phyloP scores from a whole-genome alignment of 2,888 invertebrate genomes.

The Luperina testacea region DNA sequence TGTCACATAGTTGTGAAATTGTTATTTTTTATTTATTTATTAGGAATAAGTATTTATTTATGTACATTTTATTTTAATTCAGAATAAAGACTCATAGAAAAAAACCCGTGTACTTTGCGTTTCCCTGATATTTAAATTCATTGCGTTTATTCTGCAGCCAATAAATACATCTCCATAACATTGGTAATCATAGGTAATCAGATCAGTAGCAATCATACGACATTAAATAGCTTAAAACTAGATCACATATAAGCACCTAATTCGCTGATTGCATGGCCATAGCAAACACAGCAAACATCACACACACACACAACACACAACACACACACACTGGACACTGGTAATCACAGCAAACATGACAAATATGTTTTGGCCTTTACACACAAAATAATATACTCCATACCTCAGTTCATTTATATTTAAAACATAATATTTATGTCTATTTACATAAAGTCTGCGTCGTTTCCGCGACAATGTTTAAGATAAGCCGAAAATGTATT shows the following conservation, averaged over 20 bases:
- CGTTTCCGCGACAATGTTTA: constrained; percentile 79
- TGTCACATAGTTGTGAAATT: too few relatives aligned
- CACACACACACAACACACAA: too few relatives aligned
- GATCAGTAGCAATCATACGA: neutral
- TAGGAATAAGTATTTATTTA: too few relatives aligned
- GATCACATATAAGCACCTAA: constrained; percentile 4
- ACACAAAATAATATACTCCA: constrained; percentile 53
- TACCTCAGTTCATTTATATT: constrained; percentile 74
- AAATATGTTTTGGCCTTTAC: constrained; percentile 49
- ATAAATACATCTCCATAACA: too few relatives aligned
- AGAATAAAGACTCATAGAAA: too few relatives aligned
- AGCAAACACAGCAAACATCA: neutral
- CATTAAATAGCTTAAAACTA: neutral
- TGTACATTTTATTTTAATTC: too few relatives aligned
- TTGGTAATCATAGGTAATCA: neutral
- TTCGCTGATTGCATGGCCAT: neutral
- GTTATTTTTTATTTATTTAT: too few relatives aligned
- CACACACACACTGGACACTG: neutral
- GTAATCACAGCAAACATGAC: constrained; percentile 28
- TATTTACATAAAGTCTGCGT: constrained; percentile 78
- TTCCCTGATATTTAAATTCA: too few relatives aligned
- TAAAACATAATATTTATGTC: constrained; percentile 76
- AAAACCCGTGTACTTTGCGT: too few relatives aligned
- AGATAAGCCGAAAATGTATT: constrained; percentile 78
- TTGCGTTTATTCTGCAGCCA: too few relatives aligned